Base-by-base conservation (phyloP, 2,797 vertebrate species). In the Acanthurus leucopareius region DNA sequence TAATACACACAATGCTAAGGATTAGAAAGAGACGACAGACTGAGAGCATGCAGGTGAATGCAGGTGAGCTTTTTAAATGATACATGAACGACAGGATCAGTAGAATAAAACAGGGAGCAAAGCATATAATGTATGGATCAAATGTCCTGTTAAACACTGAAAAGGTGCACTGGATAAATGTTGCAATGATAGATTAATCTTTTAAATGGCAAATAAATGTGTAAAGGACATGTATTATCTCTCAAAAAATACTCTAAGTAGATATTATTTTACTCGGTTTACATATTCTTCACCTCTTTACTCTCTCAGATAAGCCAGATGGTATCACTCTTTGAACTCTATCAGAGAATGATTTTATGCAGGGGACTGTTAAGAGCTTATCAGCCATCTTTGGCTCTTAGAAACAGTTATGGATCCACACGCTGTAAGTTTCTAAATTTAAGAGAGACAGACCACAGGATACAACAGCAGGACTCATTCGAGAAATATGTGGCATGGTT, bases 331-430 rank as follows among this genome's bases (percentile, higher is more conserved):
- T 61, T 57, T 42, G 28, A 52, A 51, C 19, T 77, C 69, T 51
- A 80, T 82, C 75, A 78, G 52, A 53, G 60, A 20, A 7, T 0
- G 19, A 22, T 73, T 38, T 57, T 49, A 80, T 49, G 8, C 25
- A 63, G 66, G 53, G 63, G 66, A 35, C 3, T 44, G 10, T 57
- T 61, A 72, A 75, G 70, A 68, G 74, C 68, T 57, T 40, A 69
- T 60, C 0, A 5, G n/a, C 52, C 57, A 49, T 19, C 7, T 62
- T 45, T 51, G 47, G 19, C 62, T 75, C 51, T 28, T 69, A 69
- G 49, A 62, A 10, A 2, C 64, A 5, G 7, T n/a, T 38, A n/a
- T 59, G 7, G 56, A 65, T 78, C 76, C 11, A 6, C 3, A 10
- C 13, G 2, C 40, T 13, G n/a, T n/a, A 32, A 61, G 56, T 65